Base-by-base conservation (phyloP, 2,888 invertebrate genomes). In the Lepidochrysops patricia region DNA sequence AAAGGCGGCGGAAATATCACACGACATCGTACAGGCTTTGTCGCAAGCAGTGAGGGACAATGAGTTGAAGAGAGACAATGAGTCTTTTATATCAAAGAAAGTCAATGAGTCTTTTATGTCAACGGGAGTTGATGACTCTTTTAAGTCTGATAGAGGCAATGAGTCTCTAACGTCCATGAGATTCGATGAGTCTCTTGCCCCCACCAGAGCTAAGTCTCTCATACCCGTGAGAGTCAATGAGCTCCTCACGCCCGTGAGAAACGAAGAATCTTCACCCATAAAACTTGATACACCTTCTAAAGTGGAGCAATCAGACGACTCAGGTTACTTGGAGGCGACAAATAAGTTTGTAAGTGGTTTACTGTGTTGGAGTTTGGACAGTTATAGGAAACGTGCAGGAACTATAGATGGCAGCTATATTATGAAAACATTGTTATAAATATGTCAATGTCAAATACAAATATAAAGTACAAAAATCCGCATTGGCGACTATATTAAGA, bases 1-100 rank as follows among this genome's bases (percentile, higher is more conserved):
- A 43, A 77, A 72, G 59, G 70, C 78, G 0, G 70, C 72, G 0
- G 69, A 70, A 9, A 62, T 73, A 58, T 70, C 79, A 0, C 64
- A 61, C 15, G 60, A 71, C 1, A 67, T 77, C 13, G 70, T 72
- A 1, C 68, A 65, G 50, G 71, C 74, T 7, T 54, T 13, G 23
- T 43, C 43, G 9, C 19, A 43, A 23, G 43, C 43, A 43, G 43
- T 4, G 19, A 19, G 23, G 23, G 43, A 1, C 1, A 19, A 9
- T 43, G 43, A 13, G 13, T 52, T 7, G 2, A 4, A 15, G 27
- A 27, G 4, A 26, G n/a, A 6, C 12, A 7, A 13, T 6, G 52
- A 50, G 7, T 3, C 3, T 43, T 4, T 43, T 1, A 19, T 1
- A 13, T 1, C 43, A 5, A 43, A 1, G 43, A 43, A 9, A 43